Base-by-base conservation (phyloP, 2,113 vertebrate genomes). In the Calyptomena viridis region DNA sequence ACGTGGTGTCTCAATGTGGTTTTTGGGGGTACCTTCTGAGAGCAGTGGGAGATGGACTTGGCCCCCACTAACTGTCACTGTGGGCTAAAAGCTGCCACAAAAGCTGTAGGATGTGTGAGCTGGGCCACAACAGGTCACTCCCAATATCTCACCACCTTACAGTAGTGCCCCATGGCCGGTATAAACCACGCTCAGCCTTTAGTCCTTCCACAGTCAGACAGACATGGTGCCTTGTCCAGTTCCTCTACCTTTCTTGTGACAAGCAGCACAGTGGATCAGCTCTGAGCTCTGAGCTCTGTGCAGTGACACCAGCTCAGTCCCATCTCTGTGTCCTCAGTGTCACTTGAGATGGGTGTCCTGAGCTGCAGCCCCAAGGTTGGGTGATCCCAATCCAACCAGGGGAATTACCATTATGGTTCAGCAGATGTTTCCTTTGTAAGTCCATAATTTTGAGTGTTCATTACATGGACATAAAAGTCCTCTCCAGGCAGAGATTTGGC, bases 401-500 rank as follows among this genome's bases (percentile, higher is more conserved):
- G 40, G 49, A 62, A 74, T 96, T 74, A 44, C 35, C 59, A 15
- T 77, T 56, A 58, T 44, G 39, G 78, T 13, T 52, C 90, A 94
- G 82, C 85, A 91, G 89, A 92, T 89, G 90, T 85, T 87, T 94
- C 85, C 49, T 55, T 95, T 35, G 35, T 76, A 88, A 90, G 79
- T 62, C 59, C 82, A 21, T 94, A 63, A 47, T 94, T 95, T 92
- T 88, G 39, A 89, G 91, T 35, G 71, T 93, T 96, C 87, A 93
- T 85, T 79, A 83, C 47, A 73, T 20, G 31, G 76, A 75, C 53
- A 30, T 92, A 56, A 87, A 94, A 92, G 53, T 40, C 23, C 79
- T 76, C 95, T 96, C 89, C 72, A 87, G 91, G 79, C 95, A 72
- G 86, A 94, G 17, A 72, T 71, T 79, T 94, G 95, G 90, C 88